Base-by-base conservation (phyloP, 2,888 invertebrate genomes). In the Lapara coniferarum region DNA sequence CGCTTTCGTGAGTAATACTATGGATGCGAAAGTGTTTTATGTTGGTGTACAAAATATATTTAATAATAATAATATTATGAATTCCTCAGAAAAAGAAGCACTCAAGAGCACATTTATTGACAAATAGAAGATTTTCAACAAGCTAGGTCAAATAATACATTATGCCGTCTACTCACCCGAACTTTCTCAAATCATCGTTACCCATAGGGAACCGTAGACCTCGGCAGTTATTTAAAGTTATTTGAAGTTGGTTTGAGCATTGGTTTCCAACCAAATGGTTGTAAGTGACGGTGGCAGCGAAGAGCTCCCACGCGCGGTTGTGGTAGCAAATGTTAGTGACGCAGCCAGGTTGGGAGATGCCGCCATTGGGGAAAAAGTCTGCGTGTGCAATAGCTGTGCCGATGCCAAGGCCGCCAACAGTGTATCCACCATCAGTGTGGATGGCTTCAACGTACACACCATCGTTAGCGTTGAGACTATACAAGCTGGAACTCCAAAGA, bases 301-400 rank as follows among this genome's bases (percentile, higher is more conserved):
- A 87, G 2, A 86, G 71, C 51, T 85, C 81, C 83, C 84, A 88
- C 6, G 89, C 82, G 8, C 87, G 84, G 70, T 87, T 84, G 77
- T 89, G 89, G 73, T 85, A 78, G 77, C 89, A 89, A 12, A 86
- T 25, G 69, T 74, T 80, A 14, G 81, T 80, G 0, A 80, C 0
- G 69, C 89, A 89, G 10, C 86, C 87, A 1, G 89, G 87, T 68
- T 88, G 86, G 6, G 81, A 80, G 56, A 73, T 82, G 3, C 95
- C 95, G 56, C 92, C 90, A 76, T 95, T 95, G 16, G 95, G 94
- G 91, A 94, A 95, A 83, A 95, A 95, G 81, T 95, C 95, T 2
- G 85, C 94, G 74, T 94, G 86, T 0, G 91, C 95, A 8, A 95
- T 82, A 8, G 89, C 80, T 1, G 85, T 80, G 0, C 94, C 94